phyloP scores from a whole-genome alignment of 1,140 invertebrate genomes.

The Drosophila lowei region DNA sequence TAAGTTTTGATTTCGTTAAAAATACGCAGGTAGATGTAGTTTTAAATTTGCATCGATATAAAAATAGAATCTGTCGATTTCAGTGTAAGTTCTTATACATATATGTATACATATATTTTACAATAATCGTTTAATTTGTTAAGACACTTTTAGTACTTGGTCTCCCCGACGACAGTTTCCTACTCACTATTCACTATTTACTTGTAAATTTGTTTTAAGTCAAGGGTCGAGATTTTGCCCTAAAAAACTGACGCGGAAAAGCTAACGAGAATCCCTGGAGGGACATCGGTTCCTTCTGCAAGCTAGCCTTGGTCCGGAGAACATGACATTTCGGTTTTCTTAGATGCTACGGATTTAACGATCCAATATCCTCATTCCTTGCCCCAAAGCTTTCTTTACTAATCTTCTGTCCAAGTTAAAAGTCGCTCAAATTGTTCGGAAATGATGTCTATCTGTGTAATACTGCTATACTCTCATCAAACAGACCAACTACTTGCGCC shows the following conservation, averaged over 20 bases:
- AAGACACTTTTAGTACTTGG: conserved; percentile 49
- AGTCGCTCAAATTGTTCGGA: too few relatives aligned
- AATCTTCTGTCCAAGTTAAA: too few relatives aligned
- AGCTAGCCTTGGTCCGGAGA: too few relatives aligned
- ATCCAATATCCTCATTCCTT: too few relatives aligned
- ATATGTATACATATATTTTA: conserved; percentile 27
- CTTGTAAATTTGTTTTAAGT: conserved; percentile 20
- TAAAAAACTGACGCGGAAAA: background rate
- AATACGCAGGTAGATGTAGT: conserved; percentile 46
- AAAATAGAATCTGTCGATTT: conserved; percentile 36
- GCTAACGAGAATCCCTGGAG: too few relatives aligned
- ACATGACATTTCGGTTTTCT: too few relatives aligned
- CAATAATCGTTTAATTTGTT: conserved; percentile 46
- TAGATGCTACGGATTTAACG: too few relatives aligned
- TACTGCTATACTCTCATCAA: too few relatives aligned
- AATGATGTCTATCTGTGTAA: too few relatives aligned
- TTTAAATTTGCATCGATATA: conserved; percentile 26
- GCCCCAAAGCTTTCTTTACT: too few relatives aligned
- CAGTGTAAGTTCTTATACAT: conserved; percentile 6
- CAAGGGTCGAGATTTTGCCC: conserved; percentile 2
- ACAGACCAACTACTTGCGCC: too few relatives aligned
- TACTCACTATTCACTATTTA: conserved; percentile 7
- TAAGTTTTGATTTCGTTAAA: conserved; percentile 16
- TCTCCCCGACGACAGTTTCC: conserved; percentile 10
- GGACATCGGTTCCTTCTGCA: too few relatives aligned